phyloP scores from a whole-genome alignment of 2,888 invertebrate species.

The Teleiodes luculella region DNA sequence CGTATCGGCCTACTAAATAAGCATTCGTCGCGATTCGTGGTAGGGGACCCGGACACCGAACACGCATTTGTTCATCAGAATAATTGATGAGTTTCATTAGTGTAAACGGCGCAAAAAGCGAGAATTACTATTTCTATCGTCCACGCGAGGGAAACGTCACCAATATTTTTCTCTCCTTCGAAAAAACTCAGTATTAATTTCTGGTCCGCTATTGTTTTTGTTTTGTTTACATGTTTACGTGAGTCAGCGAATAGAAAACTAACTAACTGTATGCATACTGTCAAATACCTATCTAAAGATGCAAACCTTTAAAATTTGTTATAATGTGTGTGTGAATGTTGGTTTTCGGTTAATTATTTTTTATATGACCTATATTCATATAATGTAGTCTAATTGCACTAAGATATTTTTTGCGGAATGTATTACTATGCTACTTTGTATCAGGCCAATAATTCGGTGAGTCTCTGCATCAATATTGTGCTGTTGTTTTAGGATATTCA shows the following conservation, averaged over 20 bases:
- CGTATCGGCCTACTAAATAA: slow-evolving; percentile 22
- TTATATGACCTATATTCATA: too few relatives aligned
- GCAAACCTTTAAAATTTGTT: too few relatives aligned
- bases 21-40: slow-evolving; percentile 24
- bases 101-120: slow-evolving; percentile 20
- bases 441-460: slow-evolving; percentile 4
- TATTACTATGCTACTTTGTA: not conserved
- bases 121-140: slow-evolving; percentile 9
- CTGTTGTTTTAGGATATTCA: not conserved
- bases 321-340: too few relatives aligned
- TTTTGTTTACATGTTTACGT: too few relatives aligned
- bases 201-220: too few relatives aligned
- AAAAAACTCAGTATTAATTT: too few relatives aligned
- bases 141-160: not conserved
- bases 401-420: not conserved
- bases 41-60: slow-evolving; percentile 17
- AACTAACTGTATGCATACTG: too few relatives aligned
- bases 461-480: not conserved
- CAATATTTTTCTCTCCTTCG: not conserved
- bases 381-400: too few relatives aligned
- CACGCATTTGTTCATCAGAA: slow-evolving; percentile 25
- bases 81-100: slow-evolving; percentile 30
- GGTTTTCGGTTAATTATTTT: too few relatives aligned
- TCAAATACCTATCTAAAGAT: too few relatives aligned
- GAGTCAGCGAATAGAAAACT: too few relatives aligned